These are phyloP conservation scores for Drosophila barbarae DNA, from an alignment of 2,888 invertebrate species.

Conservation along the genomic window DNA sequence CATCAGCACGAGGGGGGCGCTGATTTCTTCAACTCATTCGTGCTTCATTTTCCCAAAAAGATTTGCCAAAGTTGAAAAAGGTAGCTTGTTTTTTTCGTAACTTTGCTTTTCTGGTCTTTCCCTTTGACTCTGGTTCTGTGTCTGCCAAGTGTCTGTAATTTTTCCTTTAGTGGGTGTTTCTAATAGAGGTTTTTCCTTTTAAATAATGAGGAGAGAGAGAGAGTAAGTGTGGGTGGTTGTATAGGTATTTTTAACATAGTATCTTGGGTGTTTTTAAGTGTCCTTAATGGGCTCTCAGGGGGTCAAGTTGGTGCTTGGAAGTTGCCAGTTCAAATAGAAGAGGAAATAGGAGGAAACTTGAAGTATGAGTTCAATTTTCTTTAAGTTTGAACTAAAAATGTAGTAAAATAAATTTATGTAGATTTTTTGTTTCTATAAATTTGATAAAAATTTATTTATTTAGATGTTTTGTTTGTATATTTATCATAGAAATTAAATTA, in stretches of 20 bases:
- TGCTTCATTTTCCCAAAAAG: constrained; percentile 51
- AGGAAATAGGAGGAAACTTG: background rate
- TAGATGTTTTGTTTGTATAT: no score
- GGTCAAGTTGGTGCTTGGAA: constrained; percentile 48
- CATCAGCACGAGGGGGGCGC: constrained; percentile 42
- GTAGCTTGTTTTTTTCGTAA: constrained; percentile 39
- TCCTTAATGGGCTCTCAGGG: constrained; percentile 58
- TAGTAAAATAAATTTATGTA: background rate
- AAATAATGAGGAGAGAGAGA: constrained; percentile 11
- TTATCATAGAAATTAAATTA: background rate
- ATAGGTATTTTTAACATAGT: constrained; percentile 18
- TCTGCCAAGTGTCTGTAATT: constrained; percentile 70
- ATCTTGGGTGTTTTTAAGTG: constrained; percentile 61
- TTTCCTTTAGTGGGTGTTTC: constrained; percentile 63
- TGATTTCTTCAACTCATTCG: constrained; percentile 15
- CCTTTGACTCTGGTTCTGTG: constrained; percentile 24
- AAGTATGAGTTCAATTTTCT: background rate
- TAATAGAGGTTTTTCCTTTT: constrained; percentile 60
- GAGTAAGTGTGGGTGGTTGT: constrained; percentile 18
- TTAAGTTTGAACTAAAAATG: background rate
- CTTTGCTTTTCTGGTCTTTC: constrained; percentile 1
- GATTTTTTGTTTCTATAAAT: background rate
- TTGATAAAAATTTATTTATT: background rate
- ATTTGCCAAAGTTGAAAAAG: constrained; percentile 46
- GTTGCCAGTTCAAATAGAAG: background rate